A percentile compares a stretch with the other conserved stretches of the same genome.
Evolutionary conservation across 1,140 invertebrate genomes (phyloP).

Genomic region (Dufourea novaeangliae): DNA sequence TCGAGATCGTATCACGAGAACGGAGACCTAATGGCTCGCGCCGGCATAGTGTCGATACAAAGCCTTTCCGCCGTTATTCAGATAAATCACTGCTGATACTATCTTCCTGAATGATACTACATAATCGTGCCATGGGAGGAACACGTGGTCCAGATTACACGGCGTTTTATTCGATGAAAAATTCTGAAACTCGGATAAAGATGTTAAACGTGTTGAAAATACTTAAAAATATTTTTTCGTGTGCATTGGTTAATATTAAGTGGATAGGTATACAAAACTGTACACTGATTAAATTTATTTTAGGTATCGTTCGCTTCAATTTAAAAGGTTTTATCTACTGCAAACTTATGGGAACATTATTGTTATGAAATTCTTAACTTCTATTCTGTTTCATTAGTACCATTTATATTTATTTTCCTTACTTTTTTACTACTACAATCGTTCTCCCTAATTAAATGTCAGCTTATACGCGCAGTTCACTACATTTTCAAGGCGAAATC

Average conservation of each 20-base stretch:
- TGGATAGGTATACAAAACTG: too few relatives aligned
- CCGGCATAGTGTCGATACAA: slow-evolving; percentile 27
- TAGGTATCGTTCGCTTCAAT: too few relatives aligned
- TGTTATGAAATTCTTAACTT: background rate
- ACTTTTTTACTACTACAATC: background rate
- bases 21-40: slow-evolving; percentile 57
- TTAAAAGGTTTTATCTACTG: too few relatives aligned
- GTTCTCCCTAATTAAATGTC: too few relatives aligned
- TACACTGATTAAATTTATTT: too few relatives aligned
- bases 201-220: too few relatives aligned
- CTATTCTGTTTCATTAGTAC: background rate
- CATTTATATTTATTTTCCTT: background rate
- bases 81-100: slow-evolving; percentile 44
- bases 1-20: slow-evolving; percentile 65
- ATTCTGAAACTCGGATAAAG: too few relatives aligned
- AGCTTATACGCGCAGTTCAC: background rate
- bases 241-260: too few relatives aligned
- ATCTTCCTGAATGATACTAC: slow-evolving; percentile 54
- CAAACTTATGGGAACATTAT: too few relatives aligned
- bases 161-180: background rate
- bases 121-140: slow-evolving; percentile 41
- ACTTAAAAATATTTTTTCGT: too few relatives aligned
- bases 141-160: slow-evolving; percentile 4
- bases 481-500: background rate
- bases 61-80: slow-evolving; percentile 61